phyloP scores from a whole-genome alignment of 2,888 invertebrate species.

The Drosophila flavopinicola region DNA sequence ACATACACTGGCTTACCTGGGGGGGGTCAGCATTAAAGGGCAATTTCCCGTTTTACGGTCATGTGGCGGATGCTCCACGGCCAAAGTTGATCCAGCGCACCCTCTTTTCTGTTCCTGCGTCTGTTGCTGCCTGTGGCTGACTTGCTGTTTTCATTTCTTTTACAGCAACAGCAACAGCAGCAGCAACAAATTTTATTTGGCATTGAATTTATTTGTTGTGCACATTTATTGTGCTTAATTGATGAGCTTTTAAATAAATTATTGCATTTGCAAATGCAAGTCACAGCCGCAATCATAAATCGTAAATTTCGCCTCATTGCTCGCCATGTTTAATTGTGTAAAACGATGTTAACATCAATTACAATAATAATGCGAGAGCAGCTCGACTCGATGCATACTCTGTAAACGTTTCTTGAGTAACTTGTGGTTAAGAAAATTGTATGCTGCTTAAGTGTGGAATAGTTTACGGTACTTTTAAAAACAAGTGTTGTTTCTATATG shows the following conservation, averaged over 20 bases:
- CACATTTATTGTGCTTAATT: slow-evolving; percentile 49
- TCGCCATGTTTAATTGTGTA: slow-evolving; percentile 23
- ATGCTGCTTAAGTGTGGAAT: too few relatives aligned
- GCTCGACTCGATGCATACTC: not conserved
- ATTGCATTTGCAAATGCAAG: slow-evolving; percentile 54
- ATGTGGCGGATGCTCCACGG: slow-evolving; percentile 41
- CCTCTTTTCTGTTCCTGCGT: not conserved
- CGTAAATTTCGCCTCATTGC: slow-evolving; percentile 21
- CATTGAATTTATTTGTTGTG: slow-evolving; percentile 42
- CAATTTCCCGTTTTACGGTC: slow-evolving; percentile 58
- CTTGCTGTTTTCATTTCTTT: slow-evolving; percentile 22
- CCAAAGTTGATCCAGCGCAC: slow-evolving; percentile 15
- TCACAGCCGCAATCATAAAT: slow-evolving; percentile 56
- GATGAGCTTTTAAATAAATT: slow-evolving; percentile 67
- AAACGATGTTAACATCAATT: slow-evolving; percentile 27
- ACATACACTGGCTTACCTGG: slow-evolving; percentile 3
- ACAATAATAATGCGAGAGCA: not conserved
- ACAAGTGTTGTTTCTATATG: too few relatives aligned
- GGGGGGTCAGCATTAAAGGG: slow-evolving; percentile 43
- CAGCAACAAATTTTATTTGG: slow-evolving; percentile 19
- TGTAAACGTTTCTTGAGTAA: too few relatives aligned
- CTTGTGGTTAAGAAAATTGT: too few relatives aligned
- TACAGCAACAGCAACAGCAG: not conserved
- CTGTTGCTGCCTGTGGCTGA: slow-evolving; percentile 1
- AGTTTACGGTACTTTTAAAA: too few relatives aligned